Evolutionary conservation across 2,113 vertebrate genomes (phyloP), one percentile per base, ranked within the genome.

Genomic region (Taurulus bubalis): DNA sequence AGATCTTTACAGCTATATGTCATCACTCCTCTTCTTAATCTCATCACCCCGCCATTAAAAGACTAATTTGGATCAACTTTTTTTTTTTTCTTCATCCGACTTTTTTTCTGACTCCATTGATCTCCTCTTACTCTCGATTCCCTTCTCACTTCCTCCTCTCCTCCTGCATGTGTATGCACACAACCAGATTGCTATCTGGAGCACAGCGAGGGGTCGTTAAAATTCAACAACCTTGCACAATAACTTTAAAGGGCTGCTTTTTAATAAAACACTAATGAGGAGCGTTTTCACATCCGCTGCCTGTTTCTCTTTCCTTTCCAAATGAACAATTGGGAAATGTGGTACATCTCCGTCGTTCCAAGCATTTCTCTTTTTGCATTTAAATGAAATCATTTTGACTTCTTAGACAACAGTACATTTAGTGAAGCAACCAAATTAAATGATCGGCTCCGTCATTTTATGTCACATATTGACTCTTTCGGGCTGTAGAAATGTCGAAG

Each of bases 191-290:
- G 51, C 69, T 67, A 82, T 85, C 68, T 83, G 74, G 78, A 79
- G 64, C 77, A 68, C 74, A 90, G 78, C 22, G 45, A 84, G 83
- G 45, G 60, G 68, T 77, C 74, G 81, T 92, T 91, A 77, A 89
- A 88, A 88, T 90, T 84, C 69, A 76, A 78, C 65, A 84, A 70
- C 81, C 70, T 85, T 77, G 71, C 67, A 80, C 71, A 85, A 80
- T 81, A 85, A 83, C 71, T 83, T 86, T 71, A 82, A 85, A 85
- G 65, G n/a, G 34, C 77, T 53, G 40, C 22, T 36, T 85, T 83
- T 85, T 77, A 86, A 77, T 87, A 81, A 80, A 82, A 60, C 73
- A 34, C 71, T 83, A 90, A 88, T 80, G 71, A 85, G 74, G 60
- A 77, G 59, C 28, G 26, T 14, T 26, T 71, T 80, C 55, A 24